These are phyloP conservation scores for Ammodytes marinus DNA, from an alignment of 2,113 vertebrate genomes.

Conservation along the genomic window DNA sequence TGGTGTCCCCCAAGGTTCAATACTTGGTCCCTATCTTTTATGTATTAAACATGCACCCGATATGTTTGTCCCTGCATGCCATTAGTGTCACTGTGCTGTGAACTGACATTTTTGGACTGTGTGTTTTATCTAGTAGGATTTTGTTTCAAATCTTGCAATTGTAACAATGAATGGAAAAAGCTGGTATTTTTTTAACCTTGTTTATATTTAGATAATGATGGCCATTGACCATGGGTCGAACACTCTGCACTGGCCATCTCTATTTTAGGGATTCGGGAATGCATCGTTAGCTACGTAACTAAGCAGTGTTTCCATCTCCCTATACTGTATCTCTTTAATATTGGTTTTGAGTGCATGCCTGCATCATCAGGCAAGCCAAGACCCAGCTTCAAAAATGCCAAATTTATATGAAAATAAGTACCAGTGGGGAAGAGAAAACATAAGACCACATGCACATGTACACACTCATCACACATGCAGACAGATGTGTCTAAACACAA, in stretches of 20 bases:
- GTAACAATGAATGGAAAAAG: not conserved
- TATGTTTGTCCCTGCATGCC: too few relatives aligned
- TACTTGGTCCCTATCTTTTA: not conserved
- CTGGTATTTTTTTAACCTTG: not conserved
- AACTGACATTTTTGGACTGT: not conserved
- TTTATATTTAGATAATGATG: not conserved
- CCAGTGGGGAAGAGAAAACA: not conserved
- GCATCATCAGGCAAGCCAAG: not conserved
- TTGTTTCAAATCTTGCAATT: not conserved
- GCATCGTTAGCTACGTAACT: too few relatives aligned
- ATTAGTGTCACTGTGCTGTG: too few relatives aligned
- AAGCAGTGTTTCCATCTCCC: too few relatives aligned
- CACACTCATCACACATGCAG: too few relatives aligned
- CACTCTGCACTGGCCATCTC: not conserved
- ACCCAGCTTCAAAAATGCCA: not conserved
- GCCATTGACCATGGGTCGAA: not conserved
- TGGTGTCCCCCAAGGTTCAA: slow-evolving; percentile 1
- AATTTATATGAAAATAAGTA: not conserved
- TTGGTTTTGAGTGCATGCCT: not conserved
- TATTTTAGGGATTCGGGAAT: not conserved
- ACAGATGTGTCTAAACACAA: too few relatives aligned
- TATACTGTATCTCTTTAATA: not conserved
- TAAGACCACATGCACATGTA: not conserved
- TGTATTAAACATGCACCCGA: not conserved
- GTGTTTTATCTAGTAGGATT: not conserved